Base-by-base conservation (phyloP, 2,888 invertebrate species). In the Eupithecia subumbrata region DNA sequence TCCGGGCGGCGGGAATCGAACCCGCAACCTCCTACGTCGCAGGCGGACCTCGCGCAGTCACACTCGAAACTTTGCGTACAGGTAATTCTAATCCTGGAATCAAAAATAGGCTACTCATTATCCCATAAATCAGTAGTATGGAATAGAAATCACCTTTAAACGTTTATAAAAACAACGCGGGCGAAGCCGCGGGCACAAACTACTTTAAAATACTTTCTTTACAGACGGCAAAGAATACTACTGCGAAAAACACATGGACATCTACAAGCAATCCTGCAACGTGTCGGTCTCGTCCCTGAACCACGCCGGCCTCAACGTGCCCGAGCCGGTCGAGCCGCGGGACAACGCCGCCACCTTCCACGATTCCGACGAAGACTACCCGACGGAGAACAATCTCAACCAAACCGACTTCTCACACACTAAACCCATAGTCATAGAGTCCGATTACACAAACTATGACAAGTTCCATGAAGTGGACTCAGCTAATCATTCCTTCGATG, bases 351-450 rank as follows among this genome's bases (percentile, higher is more conserved):
- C 86, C 78, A 87, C 88, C 2, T 93, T 92, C 82, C 88, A 91
- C 0, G 95, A 95, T 52, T 92, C 92, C 0, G 94, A 94, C 71
- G 93, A 93, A 79, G 92, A 93, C 43, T 95, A 93, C 69, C 94
- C 94, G 0, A 94, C 94, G 3, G 92, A 93, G 69, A 95, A 94
- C 80, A 93, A 94, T 76, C 87, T 94, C 2, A 94, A 94, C 81
- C 94, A 94, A 80, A 94, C 93, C 5, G 94, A 94, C 78, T 94
- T 94, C 84, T 93, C 93, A 0, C 94, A 94, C 79, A 94, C 93
- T 0, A 90, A 93, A 85, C 94, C 94, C 0, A 95, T 94, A 74
- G 88, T 94, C 37, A 94, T 95, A 67, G 94, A 94, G 79, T 92
- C 94, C 0, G 94, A 94, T 76, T 86, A 89, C 71, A 86, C 82